phyloP scores from a whole-genome alignment of 1,140 invertebrate genomes.

The Uloborus diversus region DNA sequence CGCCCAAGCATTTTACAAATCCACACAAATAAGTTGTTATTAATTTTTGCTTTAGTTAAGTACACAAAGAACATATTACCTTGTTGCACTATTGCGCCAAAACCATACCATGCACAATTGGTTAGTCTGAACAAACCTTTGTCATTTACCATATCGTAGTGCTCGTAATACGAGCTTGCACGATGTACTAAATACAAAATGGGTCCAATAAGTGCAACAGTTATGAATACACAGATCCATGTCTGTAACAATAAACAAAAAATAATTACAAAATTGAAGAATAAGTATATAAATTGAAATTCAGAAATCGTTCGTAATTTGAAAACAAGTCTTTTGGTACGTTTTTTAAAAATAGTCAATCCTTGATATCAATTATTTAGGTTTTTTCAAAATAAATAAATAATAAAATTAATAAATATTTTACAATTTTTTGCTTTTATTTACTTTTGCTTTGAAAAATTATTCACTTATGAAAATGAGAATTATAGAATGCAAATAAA shows the following conservation, averaged over 20 bases:
- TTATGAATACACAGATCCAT: conserved; percentile 79
- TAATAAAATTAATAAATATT: background rate
- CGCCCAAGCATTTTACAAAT: no score
- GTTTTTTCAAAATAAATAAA: no score
- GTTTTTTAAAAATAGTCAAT: background rate
- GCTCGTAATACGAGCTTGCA: conserved; percentile 76
- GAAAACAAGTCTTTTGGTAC: background rate
- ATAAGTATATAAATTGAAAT: background rate
- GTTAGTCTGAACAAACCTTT: conserved; percentile 71
- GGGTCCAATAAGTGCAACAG: conserved; percentile 79
- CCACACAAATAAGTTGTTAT: no score
- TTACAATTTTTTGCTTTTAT: background rate
- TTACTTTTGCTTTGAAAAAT: no score
- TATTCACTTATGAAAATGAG: no score
- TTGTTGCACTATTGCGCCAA: conserved; percentile 89
- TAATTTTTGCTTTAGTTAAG: no score
- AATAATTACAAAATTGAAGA: background rate
- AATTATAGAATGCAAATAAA: no score
- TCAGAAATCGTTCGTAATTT: background rate
- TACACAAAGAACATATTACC: conserved; percentile 68
- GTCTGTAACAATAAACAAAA: conserved; percentile 74
- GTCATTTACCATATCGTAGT: conserved; percentile 65
- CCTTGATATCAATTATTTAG: background rate
- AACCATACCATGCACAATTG: conserved; percentile 85
- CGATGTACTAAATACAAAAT: conserved; percentile 80